Evolutionary conservation across 2,888 invertebrate species (phyloP).

Genomic region (Venusia cambrica): DNA sequence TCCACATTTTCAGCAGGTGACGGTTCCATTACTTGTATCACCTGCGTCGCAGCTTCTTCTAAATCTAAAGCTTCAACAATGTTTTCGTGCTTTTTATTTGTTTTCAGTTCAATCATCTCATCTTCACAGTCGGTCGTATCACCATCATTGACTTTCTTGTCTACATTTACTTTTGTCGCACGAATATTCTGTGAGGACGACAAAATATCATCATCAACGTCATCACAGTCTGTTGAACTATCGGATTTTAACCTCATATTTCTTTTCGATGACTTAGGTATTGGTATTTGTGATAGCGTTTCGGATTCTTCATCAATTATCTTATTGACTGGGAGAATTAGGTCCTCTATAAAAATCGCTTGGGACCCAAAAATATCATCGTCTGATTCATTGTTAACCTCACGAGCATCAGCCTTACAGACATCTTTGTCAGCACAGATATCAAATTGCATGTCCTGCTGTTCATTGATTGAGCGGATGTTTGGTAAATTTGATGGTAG

Average conservation of each 20-base stretch:
- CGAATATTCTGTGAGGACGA: slow-evolving; percentile 33
- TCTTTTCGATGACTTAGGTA: slow-evolving; percentile 26
- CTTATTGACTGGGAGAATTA: slow-evolving; percentile 24
- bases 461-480: slow-evolving; percentile 46
- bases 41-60: slow-evolving; percentile 44
- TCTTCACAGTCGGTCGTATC: slow-evolving; percentile 54
- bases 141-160: slow-evolving; percentile 36
- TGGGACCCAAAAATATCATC: slow-evolving; percentile 56
- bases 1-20: slow-evolving; percentile 16
- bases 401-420: slow-evolving; percentile 48
- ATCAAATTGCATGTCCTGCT: slow-evolving; percentile 52
- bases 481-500: slow-evolving; percentile 39
- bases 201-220: slow-evolving; percentile 31
- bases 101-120: slow-evolving; percentile 31
- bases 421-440: slow-evolving; percentile 47
- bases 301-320: slow-evolving; percentile 18
- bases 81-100: slow-evolving; percentile 14
- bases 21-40: slow-evolving; percentile 29
- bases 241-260: slow-evolving; percentile 31
- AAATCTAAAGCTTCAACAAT: slow-evolving; percentile 21
- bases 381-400: slow-evolving; percentile 44
- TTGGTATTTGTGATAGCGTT: slow-evolving; percentile 19
- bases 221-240: slow-evolving; percentile 35
- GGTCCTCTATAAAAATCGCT: slow-evolving; percentile 46
- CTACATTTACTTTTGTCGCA: slow-evolving; percentile 18